Base-by-base conservation (phyloP, 2,888 invertebrate genomes). In the Temnothorax unifasciatus region DNA sequence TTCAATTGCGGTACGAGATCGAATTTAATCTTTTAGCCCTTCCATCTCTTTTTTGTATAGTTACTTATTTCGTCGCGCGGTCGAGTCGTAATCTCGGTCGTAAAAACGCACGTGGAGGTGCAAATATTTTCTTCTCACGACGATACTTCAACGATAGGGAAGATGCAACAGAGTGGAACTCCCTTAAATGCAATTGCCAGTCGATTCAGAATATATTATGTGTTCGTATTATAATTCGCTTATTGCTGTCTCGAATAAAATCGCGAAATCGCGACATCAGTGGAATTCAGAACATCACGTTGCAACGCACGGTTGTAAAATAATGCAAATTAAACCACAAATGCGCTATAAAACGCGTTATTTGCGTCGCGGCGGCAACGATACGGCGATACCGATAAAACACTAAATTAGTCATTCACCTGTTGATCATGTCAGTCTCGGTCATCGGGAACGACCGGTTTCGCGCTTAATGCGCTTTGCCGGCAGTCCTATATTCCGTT, bases 321-420 rank as follows among this genome's bases (percentile, higher is more conserved):
- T 73, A 21, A 73, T 44, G 54, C 21, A 69, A 18, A 71, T 57
- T 34, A 13, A 1, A 18, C 18, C 64, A 38, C 6, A 11, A 21
- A 41, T 18, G 13, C 9, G 21, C 38, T 38, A 1, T 71, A 73
- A 59, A 71, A 47, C 15, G 41, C 13, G 11, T 64, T 76, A 66
- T 52, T n/a, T 41, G 21, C 21, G 6, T 1, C 18, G 21, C 13
- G 34, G 44, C n/a, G 34, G 9, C n/a, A 13, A 57, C 57, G 74
- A 47, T 38, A 15, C 61, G 61, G 50, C 50, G 69, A 59, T 34
- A 47, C 13, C 29, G 54, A 61, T 47, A 50, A 50, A 81, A 81
- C 21, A 34, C 8, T 47, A 79, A 73, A 79, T 79, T 59, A 50
- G 18, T 73, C 47, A 73, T 73, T 81, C 79, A 73, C 79, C 59